phyloP scores from a whole-genome alignment of 2,113 vertebrate species.

The Otis tarda region DNA sequence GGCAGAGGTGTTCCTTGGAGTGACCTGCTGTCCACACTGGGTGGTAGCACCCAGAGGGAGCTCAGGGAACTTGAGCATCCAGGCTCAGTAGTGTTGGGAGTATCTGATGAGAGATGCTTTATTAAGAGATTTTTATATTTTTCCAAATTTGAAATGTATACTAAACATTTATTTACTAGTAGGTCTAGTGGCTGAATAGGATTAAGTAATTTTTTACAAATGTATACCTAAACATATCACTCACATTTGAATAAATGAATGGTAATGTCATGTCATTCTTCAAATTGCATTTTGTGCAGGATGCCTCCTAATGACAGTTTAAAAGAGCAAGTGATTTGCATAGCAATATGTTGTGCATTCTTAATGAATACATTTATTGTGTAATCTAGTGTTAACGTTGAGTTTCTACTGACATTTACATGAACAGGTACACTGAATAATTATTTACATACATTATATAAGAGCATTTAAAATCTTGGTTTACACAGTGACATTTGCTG shows the following conservation, averaged over 20 bases:
- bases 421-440: slow-evolving; percentile 58
- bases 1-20: not conserved
- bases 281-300: slow-evolving; percentile 18
- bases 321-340: slow-evolving; percentile 43
- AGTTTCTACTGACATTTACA: slow-evolving; percentile 61
- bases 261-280: slow-evolving; percentile 13
- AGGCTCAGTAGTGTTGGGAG: not conserved
- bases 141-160: not conserved
- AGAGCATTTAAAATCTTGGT: slow-evolving; percentile 45
- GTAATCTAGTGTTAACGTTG: slow-evolving; percentile 49
- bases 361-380: slow-evolving; percentile 53
- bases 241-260: slow-evolving; percentile 25
- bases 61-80: not conserved
- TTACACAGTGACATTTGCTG: slow-evolving; percentile 61
- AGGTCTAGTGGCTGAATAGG: not conserved
- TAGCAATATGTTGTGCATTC: slow-evolving; percentile 41
- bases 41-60: not conserved
- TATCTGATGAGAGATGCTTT: not conserved
- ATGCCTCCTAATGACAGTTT: slow-evolving; percentile 51
- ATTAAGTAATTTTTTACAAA: not conserved
- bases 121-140: not conserved
- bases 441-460: slow-evolving; percentile 69
- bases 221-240: not conserved
- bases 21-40: not conserved
- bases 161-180: not conserved